phyloP scores from a whole-genome alignment of 2,113 vertebrate species.

The Mus pahari region DNA sequence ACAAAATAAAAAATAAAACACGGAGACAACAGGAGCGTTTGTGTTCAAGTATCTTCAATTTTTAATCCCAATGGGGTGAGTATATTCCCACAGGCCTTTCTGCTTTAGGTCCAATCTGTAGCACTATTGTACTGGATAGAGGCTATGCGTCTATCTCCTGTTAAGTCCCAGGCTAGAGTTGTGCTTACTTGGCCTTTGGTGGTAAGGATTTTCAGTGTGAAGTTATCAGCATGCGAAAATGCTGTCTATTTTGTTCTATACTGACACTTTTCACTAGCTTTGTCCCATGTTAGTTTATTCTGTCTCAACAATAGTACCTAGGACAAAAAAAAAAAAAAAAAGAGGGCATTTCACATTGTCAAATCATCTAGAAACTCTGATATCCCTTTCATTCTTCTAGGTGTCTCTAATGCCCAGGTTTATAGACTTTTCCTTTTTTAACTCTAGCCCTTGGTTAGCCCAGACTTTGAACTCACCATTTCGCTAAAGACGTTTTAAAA shows the following conservation, averaged over 20 bases:
- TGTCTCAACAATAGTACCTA: not conserved
- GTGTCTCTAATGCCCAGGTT: not conserved
- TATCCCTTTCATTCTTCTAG: not conserved
- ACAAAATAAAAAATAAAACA: constrained; percentile 56
- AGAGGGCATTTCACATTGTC: not conserved
- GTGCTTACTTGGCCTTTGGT: not conserved
- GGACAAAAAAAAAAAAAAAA: not conserved
- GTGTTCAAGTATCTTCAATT: constrained; percentile 7
- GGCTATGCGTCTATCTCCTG: not conserved
- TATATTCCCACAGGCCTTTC: not conserved
- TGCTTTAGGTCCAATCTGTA: not conserved
- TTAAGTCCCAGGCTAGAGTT: not conserved
- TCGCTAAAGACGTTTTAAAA: not conserved
- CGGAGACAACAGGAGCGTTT: not conserved
- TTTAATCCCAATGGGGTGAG: not conserved
- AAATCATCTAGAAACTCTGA: not conserved
- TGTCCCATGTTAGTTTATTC: not conserved
- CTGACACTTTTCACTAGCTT: not conserved
- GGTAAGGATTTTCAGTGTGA: not conserved
- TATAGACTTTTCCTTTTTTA: not conserved
- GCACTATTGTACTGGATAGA: not conserved
- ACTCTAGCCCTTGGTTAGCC: not conserved
- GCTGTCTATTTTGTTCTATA: not conserved
- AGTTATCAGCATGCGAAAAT: not conserved
- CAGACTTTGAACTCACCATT: not conserved